Evolutionary conservation across 2,888 invertebrate genomes (phyloP).

Genomic region (Cosmia trapezina): DNA sequence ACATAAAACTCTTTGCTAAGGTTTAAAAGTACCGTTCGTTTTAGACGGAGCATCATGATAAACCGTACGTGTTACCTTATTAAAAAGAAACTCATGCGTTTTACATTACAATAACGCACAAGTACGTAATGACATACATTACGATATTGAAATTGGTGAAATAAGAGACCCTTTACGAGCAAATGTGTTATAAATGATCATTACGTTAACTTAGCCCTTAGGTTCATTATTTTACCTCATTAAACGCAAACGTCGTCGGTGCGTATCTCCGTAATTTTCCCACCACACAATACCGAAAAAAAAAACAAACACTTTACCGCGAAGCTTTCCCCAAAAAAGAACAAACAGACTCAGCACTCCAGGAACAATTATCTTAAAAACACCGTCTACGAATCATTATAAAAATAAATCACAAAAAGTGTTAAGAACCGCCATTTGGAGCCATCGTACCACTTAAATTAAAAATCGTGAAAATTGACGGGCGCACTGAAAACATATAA

Average conservation of each 20-base stretch:
- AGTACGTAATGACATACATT: no score
- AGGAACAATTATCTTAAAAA: constrained; percentile 68
- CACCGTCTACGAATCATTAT: constrained; percentile 66
- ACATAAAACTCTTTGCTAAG: no score
- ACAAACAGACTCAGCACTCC: constrained; percentile 47
- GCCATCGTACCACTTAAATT: constrained; percentile 84
- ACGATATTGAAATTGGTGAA: no score
- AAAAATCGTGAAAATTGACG: constrained; percentile 87
- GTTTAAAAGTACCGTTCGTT: no score
- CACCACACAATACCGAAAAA: constrained; percentile 39
- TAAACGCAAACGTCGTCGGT: constrained; percentile 24
- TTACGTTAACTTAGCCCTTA: neutral
- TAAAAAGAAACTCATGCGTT: no score
- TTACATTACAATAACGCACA: no score
- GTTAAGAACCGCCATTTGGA: constrained; percentile 77
- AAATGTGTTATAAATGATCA: no score
- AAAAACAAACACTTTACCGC: constrained; percentile 24
- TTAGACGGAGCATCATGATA: no score
- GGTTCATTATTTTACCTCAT: constrained; percentile 41
- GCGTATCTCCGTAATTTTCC: constrained; percentile 26
- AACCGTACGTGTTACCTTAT: no score
- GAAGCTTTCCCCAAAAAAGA: constrained; percentile 34
- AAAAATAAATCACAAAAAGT: constrained; percentile 70
- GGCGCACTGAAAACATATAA: constrained; percentile 86
- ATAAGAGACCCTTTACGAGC: no score